Percentiles rank a stretch among this genome's conserved stretches.
Evolutionary conservation across 2,113 vertebrate species (phyloP).

Genomic region (Elaphurus davidianus): DNA sequence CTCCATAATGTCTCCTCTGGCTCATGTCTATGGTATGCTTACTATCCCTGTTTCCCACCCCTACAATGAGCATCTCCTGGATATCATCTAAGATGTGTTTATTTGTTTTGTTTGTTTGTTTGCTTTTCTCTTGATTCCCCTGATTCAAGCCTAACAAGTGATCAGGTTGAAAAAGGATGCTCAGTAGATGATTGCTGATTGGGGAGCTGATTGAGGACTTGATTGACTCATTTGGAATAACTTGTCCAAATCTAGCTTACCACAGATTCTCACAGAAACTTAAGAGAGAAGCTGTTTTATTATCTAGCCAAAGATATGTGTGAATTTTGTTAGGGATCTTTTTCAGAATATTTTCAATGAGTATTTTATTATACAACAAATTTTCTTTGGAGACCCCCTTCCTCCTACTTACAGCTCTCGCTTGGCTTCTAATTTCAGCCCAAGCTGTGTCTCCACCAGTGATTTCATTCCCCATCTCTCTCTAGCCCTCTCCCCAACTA

Average conservation of each 20-base stretch:
- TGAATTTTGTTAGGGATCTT: constrained; percentile 58
- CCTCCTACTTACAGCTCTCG: constrained; percentile 47
- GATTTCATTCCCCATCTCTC: constrained; percentile 42
- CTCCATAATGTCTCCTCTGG: not conserved
- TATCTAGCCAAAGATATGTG: constrained; percentile 47
- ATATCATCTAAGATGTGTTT: not conserved
- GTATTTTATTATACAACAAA: constrained; percentile 75
- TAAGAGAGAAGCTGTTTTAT: constrained; percentile 50
- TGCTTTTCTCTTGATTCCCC: constrained; percentile 7
- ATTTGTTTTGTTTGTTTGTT: constrained; percentile 33
- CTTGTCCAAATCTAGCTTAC: constrained; percentile 40
- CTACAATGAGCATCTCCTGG: not conserved
- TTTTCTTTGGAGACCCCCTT: constrained; percentile 69
- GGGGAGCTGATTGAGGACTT: constrained; percentile 41
- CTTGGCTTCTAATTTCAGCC: constrained; percentile 68
- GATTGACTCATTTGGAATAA: constrained; percentile 56
- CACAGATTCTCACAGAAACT: constrained; percentile 39
- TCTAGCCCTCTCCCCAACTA: constrained; percentile 61
- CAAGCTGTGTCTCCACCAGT: constrained; percentile 47
- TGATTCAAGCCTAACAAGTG: constrained; percentile 37
- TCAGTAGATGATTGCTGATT: constrained; percentile 49
- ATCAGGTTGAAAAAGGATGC: constrained; percentile 17
- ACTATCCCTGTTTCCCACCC: not conserved
- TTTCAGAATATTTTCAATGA: constrained; percentile 74
- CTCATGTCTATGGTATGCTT: not conserved